These are phyloP conservation scores for Hoplostethus mediterraneus DNA, from an alignment of 2,797 vertebrate species.

Conservation along the genomic window DNA sequence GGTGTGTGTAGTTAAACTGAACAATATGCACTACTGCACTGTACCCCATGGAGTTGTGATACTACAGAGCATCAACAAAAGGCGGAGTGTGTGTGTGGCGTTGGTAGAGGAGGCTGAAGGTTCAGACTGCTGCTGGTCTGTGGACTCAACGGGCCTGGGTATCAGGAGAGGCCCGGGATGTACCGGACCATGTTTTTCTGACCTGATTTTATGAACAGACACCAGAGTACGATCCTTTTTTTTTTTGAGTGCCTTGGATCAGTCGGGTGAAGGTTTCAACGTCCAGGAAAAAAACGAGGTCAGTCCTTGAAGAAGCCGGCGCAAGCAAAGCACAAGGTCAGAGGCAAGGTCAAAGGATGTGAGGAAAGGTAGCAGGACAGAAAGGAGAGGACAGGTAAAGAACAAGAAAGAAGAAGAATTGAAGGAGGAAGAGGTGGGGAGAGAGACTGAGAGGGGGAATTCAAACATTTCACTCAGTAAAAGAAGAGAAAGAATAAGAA, in stretches of 20 bases:
- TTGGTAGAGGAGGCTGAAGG: no score
- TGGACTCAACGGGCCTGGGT: conserved; percentile 18
- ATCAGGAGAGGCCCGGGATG: not conserved
- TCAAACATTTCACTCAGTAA: conserved; percentile 1
- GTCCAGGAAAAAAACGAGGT: no score
- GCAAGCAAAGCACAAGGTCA: not conserved
- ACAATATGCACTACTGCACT: conserved; percentile 71
- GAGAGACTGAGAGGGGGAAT: conserved; percentile 14
- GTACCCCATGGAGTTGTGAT: conserved; percentile 53
- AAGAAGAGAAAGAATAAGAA: not conserved
- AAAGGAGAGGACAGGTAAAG: not conserved
- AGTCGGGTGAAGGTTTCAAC: not conserved
- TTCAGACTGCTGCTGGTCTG: conserved; percentile 19
- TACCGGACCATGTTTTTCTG: not conserved
- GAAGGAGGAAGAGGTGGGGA: not conserved
- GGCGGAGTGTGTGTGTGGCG: conserved; percentile 40
- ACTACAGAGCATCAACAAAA: conserved; percentile 61
- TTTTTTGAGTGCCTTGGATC: not conserved
- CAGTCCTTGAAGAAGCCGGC: not conserved
- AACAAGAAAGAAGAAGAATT: conserved; percentile 1
- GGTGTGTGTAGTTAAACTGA: conserved; percentile 68
- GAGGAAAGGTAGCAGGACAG: conserved; percentile 12
- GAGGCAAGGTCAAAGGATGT: conserved; percentile 3
- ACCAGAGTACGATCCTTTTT: not conserved
- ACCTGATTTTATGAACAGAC: conserved; percentile 1